These are phyloP conservation scores for Lypha dubia DNA, from an alignment of 2,888 invertebrate species.

Conservation along the genomic window DNA sequence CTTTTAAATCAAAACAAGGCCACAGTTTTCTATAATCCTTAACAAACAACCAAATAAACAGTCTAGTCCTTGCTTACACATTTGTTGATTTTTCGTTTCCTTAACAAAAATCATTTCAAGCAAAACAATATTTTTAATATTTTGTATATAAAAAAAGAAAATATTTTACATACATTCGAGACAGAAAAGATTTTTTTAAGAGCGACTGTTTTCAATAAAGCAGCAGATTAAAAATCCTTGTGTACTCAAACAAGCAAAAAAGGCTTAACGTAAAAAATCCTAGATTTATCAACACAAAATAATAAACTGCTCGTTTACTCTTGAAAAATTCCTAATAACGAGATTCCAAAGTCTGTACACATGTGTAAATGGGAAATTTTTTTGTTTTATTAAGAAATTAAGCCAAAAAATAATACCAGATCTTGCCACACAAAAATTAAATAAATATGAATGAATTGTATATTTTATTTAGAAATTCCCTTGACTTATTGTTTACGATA, in stretches of 20 bases:
- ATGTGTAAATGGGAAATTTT: slow-evolving; percentile 62
- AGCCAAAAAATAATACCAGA: slow-evolving; percentile 35
- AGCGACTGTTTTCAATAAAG: slow-evolving; percentile 16
- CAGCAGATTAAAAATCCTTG: slow-evolving; percentile 18
- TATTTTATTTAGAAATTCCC: background rate
- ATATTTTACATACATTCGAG: slow-evolving; percentile 15
- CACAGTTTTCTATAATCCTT: slow-evolving; percentile 50
- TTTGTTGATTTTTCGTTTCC: slow-evolving; percentile 34
- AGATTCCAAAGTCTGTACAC: slow-evolving; percentile 40
- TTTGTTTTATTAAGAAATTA: slow-evolving; percentile 64
- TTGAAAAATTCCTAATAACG: slow-evolving; percentile 2
- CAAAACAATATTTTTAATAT: slow-evolving; percentile 38
- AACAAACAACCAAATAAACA: slow-evolving; percentile 49
- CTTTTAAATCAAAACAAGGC: slow-evolving; percentile 53
- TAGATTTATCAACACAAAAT: slow-evolving; percentile 19
- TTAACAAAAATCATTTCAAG: slow-evolving; percentile 57
- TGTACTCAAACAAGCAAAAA: slow-evolving; percentile 18
- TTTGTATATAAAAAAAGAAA: background rate
- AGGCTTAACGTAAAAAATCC: slow-evolving; percentile 48
- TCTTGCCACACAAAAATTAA: background rate
- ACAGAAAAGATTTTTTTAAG: background rate
- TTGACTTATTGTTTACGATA: slow-evolving; percentile 25
- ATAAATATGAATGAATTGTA: slow-evolving; percentile 27
- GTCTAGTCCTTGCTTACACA: slow-evolving; percentile 17
- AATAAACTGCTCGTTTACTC: background rate